phyloP scores from a whole-genome alignment of 2,113 vertebrate species.

The Cromileptes altivelis region DNA sequence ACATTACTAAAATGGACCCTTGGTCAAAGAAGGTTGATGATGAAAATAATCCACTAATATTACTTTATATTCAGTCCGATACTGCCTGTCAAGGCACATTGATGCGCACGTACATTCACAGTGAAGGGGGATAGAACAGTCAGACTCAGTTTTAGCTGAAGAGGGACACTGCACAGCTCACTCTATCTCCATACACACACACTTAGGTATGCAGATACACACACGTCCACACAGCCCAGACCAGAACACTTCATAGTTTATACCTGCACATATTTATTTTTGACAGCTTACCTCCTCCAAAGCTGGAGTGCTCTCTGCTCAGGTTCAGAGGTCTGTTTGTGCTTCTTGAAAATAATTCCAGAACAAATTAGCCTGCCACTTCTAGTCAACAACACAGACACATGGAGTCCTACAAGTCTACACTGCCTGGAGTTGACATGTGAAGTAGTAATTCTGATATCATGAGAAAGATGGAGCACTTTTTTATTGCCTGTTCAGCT shows the following conservation, averaged over 20 bases:
- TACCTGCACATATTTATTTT: not conserved
- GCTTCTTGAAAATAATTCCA: conserved; percentile 24
- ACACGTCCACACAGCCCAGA: not conserved
- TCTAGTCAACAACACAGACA: conserved; percentile 7
- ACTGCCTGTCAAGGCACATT: not conserved
- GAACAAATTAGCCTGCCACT: conserved; percentile 30
- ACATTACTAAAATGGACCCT: not conserved
- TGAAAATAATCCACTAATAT: not conserved
- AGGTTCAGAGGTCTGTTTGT: conserved; percentile 21
- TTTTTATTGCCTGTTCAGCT: not conserved
- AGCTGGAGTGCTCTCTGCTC: not conserved
- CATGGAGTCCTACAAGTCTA: not conserved
- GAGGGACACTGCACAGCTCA: not conserved
- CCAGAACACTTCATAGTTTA: conserved; percentile 10
- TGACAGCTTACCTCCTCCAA: conserved; percentile 11
- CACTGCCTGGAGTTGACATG: not conserved
- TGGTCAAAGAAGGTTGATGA: not conserved
- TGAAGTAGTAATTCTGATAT: conserved; percentile 2
- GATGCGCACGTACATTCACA: not conserved
- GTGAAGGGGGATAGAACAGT: conserved; percentile 10
- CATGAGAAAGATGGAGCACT: not conserved
- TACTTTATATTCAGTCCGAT: not conserved
- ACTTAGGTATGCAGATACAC: not conserved
- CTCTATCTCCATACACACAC: not conserved
- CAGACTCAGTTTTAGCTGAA: conserved; percentile 16